phyloP scores from a whole-genome alignment of 2,797 vertebrate genomes.

The Parauchenoglanis punctatus region DNA sequence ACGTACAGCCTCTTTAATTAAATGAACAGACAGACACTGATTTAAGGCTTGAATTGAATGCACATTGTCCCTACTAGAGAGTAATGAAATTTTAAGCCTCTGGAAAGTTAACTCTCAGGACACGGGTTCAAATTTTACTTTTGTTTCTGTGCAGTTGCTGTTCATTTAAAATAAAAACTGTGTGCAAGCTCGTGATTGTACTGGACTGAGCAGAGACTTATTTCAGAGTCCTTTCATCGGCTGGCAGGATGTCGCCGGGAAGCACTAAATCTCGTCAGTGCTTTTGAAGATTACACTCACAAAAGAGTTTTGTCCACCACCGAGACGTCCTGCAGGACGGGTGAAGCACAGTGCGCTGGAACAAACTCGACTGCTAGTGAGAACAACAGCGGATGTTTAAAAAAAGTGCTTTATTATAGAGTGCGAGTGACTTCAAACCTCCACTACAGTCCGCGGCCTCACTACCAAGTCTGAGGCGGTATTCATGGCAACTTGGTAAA shows the following conservation, averaged over 20 bases:
- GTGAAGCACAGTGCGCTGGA: constrained; percentile 2
- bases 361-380: constrained; percentile 64
- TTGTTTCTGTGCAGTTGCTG: background rate
- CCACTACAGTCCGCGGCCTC: constrained; percentile 12
- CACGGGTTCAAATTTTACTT: background rate
- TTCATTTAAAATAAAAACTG: constrained; percentile 3
- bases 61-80: background rate
- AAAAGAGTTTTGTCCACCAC: constrained; percentile 65
- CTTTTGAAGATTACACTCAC: constrained; percentile 73
- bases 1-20: background rate
- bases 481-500: constrained; percentile 65
- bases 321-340: constrained; percentile 36
- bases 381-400: constrained; percentile 53
- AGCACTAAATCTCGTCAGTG: constrained; percentile 72
- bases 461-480: constrained; percentile 30
- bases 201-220: constrained; percentile 49
- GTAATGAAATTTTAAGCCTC: background rate
- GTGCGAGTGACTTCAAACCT: constrained; percentile 22
- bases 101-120: background rate
- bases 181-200: background rate
- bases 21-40: background rate
- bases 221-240: background rate
- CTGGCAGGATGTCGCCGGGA: background rate
- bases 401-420: constrained; percentile 31
- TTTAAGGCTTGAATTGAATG: background rate